These are phyloP conservation scores for Cataglyphis rosenhaueri DNA, from an alignment of 2,888 invertebrate genomes.

Conservation along the genomic window DNA sequence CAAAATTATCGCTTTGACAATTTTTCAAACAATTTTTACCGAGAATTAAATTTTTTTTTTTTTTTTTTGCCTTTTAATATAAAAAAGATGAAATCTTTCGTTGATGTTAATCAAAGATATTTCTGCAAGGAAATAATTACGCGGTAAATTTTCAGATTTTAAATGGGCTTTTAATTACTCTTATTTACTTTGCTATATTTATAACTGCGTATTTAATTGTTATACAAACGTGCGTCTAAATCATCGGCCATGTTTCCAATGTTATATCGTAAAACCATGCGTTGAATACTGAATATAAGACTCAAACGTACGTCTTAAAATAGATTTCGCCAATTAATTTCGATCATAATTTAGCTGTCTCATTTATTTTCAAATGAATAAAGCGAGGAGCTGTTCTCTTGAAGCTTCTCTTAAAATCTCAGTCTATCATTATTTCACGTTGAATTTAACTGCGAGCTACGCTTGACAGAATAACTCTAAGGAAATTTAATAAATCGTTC, in stretches of 20 bases:
- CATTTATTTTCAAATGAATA: neutral
- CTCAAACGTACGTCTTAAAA: neutral
- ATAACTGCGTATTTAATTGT: neutral
- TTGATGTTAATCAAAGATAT: neutral
- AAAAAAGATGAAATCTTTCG: neutral
- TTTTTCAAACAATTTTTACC: neutral
- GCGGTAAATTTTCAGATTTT: neutral
- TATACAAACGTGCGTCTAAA: neutral
- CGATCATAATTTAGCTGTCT: neutral
- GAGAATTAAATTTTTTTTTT: neutral
- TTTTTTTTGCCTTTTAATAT: neutral
- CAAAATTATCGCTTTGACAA: slow-evolving; percentile 6
- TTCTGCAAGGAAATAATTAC: neutral
- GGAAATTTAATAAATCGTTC: neutral
- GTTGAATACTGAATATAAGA: neutral
- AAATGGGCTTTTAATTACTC: neutral
- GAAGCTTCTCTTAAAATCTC: neutral
- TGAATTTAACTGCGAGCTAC: neutral
- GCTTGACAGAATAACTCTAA: neutral
- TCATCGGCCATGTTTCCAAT: neutral
- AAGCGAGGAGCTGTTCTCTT: neutral
- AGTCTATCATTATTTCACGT: neutral
- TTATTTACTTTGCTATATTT: neutral
- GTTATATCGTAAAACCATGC: neutral
- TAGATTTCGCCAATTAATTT: neutral